These are phyloP conservation scores for Botrylloides violaceus DNA, from an alignment of 23 tunicate genomes.

Conservation along the genomic window DNA sequence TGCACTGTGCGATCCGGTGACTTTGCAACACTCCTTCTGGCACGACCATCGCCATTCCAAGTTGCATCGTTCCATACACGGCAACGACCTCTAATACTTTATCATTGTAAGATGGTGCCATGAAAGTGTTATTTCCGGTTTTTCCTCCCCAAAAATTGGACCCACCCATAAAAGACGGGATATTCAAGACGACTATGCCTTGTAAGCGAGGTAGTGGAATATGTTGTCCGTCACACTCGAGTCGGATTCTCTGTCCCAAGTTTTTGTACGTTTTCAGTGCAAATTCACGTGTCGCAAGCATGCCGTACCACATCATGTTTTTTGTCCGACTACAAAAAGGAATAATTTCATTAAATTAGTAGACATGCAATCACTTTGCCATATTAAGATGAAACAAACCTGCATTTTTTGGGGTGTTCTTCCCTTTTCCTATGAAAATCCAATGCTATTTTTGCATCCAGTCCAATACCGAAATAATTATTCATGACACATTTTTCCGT, in stretches of 20 bases:
- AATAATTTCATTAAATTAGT: too few relatives aligned
- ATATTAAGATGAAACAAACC: slow-evolving; percentile 30
- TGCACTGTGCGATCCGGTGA: slow-evolving; percentile 98
- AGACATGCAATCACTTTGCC: too few relatives aligned
- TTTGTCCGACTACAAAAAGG: slow-evolving; percentile 80
- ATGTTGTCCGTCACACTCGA: slow-evolving; percentile 84
- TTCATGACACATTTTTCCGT: slow-evolving; percentile 97
- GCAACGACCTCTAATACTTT: slow-evolving; percentile 89
- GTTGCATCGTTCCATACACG: slow-evolving; percentile 86
- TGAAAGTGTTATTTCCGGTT: slow-evolving; percentile 79
- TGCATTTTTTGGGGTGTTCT: slow-evolving; percentile 87
- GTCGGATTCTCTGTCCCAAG: slow-evolving; percentile 63
- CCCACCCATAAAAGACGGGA: slow-evolving; percentile 87
- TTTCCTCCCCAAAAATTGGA: slow-evolving; percentile 88
- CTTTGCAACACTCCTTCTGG: slow-evolving; percentile 90
- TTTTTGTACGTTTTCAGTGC: slow-evolving; percentile 80
- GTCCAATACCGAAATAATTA: slow-evolving; percentile 93
- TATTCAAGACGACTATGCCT: slow-evolving; percentile 92
- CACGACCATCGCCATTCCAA: slow-evolving; percentile 88
- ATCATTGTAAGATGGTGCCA: slow-evolving; percentile 95
- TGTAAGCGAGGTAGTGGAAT: slow-evolving; percentile 74
- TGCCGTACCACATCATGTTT: slow-evolving; percentile 70
- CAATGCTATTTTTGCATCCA: slow-evolving; percentile 88
- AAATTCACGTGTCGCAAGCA: slow-evolving; percentile 73
- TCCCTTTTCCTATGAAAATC: slow-evolving; percentile 91